phyloP scores from a whole-genome alignment of 2,888 invertebrate species.

The Parasteatoda lunata region DNA sequence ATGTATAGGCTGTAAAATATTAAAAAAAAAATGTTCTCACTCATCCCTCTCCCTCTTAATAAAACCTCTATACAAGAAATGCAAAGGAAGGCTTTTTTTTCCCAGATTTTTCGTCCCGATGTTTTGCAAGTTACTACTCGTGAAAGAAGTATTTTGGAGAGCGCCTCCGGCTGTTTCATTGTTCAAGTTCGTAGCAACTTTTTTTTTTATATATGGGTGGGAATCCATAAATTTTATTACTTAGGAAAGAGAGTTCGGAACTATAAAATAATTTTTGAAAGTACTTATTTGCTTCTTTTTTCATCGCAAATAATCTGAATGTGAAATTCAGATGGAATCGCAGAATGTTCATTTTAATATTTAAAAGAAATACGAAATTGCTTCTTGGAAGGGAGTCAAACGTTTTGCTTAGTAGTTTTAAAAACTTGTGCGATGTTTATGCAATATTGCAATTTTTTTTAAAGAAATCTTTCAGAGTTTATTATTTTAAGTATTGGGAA shows the following conservation, averaged over 20 bases:
- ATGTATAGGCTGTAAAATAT: too few relatives aligned
- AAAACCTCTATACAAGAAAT: neutral
- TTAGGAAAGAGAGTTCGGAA: constrained; percentile 18
- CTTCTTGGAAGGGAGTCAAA: too few relatives aligned
- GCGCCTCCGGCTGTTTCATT: neutral
- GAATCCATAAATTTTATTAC: constrained; percentile 60
- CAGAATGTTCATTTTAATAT: neutral
- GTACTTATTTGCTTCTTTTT: constrained; percentile 4
- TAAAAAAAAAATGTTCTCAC: too few relatives aligned
- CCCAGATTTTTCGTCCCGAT: neutral
- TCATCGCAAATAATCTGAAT: neutral
- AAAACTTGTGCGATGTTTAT: too few relatives aligned
- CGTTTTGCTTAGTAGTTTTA: too few relatives aligned
- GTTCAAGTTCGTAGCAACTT: neutral
- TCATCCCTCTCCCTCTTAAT: too few relatives aligned
- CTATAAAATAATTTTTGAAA: constrained; percentile 47
- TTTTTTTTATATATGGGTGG: constrained; percentile 7
- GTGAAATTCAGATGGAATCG: neutral
- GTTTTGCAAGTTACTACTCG: neutral
- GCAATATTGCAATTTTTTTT: too few relatives aligned
- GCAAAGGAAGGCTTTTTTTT: neutral
- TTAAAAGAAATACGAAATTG: too few relatives aligned
- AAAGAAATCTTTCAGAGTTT: too few relatives aligned
- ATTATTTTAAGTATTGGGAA: too few relatives aligned
- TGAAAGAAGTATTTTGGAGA: neutral